Conservation (phyloP, 2,888 invertebrate species). For the Pachycephus smyrnensis region DNA sequence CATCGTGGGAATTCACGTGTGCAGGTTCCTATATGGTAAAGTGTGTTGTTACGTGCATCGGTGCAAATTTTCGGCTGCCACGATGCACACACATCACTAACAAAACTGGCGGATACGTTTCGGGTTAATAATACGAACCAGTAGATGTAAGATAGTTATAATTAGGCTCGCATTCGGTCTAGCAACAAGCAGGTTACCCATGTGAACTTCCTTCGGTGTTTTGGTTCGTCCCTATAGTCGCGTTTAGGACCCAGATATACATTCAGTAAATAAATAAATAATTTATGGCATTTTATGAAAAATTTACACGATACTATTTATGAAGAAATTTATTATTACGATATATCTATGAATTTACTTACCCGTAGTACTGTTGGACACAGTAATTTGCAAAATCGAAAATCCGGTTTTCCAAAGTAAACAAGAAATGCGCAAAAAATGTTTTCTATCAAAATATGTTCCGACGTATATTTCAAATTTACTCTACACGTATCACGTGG, state of each 20-base stretch:
- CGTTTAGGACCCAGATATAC: constrained; percentile 23
- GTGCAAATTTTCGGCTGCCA: constrained; percentile 55
- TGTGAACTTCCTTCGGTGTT: constrained; percentile 59
- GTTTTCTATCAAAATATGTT: not conserved
- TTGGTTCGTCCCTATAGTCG: constrained; percentile 14
- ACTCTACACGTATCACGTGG: not conserved
- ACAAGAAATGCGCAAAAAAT: not conserved
- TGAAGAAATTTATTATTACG: too few relatives aligned
- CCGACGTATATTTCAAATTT: not conserved
- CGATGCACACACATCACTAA: not conserved
- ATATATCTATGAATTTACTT: too few relatives aligned
- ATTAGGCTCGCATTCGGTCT: constrained; percentile 62
- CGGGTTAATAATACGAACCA: constrained; percentile 55
- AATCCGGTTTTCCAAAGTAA: not conserved
- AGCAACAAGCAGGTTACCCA: constrained; percentile 59
- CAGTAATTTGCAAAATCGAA: not conserved
- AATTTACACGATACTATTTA: constrained; percentile 1
- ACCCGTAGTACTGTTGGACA: not conserved
- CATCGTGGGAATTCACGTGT: constrained; percentile 56
- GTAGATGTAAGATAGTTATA: constrained; percentile 66
- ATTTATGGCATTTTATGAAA: constrained; percentile 2
- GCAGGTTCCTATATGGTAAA: constrained; percentile 52
- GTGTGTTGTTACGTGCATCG: constrained; percentile 62
- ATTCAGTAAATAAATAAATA: constrained; percentile 29
- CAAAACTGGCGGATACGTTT: constrained; percentile 50